These are phyloP conservation scores for Octonoba sinensis DNA, from an alignment of 2,888 invertebrate genomes.

Conservation along the genomic window DNA sequence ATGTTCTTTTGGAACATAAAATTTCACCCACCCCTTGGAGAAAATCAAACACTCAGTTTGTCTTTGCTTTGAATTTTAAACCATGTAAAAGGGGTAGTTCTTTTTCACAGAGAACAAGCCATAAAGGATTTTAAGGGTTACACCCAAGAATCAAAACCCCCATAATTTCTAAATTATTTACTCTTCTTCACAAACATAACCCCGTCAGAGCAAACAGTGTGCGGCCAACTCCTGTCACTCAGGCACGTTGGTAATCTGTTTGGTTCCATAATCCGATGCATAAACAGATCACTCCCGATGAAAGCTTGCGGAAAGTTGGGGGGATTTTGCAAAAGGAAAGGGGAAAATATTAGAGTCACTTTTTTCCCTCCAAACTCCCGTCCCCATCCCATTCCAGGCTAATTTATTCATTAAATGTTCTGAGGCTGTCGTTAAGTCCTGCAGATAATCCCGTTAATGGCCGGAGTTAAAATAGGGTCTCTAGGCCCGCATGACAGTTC, in stretches of 20 bases:
- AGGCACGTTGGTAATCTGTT: conserved; percentile 31
- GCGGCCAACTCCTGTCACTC: not conserved
- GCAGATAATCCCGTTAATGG: conserved; percentile 62
- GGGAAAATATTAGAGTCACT: conserved; percentile 1
- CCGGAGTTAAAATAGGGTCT: conserved; percentile 55
- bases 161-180: conserved; percentile 48
- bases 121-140: conserved; percentile 57
- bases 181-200: conserved; percentile 24
- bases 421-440: conserved; percentile 41
- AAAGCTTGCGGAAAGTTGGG: conserved; percentile 31
- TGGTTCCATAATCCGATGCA: conserved; percentile 40
- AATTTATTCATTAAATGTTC: conserved; percentile 63
- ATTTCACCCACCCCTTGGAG: conserved; percentile 21
- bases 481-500: conserved; percentile 14
- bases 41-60: too few relatives aligned
- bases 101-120: conserved; percentile 31
- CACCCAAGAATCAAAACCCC: conserved; percentile 10
- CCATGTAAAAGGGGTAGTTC: conserved; percentile 52
- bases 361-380: conserved; percentile 14
- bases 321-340: not conserved
- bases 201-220: conserved; percentile 16
- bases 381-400: conserved; percentile 25
- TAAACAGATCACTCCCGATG: conserved; percentile 52
- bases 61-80: conserved; percentile 31
- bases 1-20: conserved; percentile 5